Base-by-base conservation (phyloP, 2,888 invertebrate species). In the Macrosiphum euphorbiae region DNA sequence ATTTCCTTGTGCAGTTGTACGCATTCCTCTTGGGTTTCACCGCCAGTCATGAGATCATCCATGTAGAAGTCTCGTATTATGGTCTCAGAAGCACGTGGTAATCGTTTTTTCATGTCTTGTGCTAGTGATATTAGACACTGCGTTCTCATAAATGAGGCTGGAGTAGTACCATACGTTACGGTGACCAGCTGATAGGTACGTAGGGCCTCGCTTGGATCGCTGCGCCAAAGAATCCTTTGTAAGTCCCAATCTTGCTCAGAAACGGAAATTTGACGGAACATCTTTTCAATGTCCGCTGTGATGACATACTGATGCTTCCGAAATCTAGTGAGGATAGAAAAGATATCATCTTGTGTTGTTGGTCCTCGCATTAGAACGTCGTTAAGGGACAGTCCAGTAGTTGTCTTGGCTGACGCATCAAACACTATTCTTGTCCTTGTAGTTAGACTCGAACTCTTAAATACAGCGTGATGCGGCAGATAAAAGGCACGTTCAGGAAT, bases 341-440 rank as follows among this genome's bases (percentile, higher is more conserved):
- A 86, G 26, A 94, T 41, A 24, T 94, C 94, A 11, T 94, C 61
- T 92, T 94, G 94, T 50, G 94, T 86, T 4, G 87, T 92, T n/a
- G 94, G 94, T 20, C 95, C 95, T 35, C 89, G 78, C 24, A 86
- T 58, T 41, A 91, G 78, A 47, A 94, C 89, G 61, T 95, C 92
- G 85, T 95, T 94, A 20, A 94, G 50, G 28, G 94, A 94, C 0
- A 95, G 24, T 0, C 95, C 95, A 0, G 94, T 50, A 16, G 47
- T 28, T 26, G 8, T 5, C 47, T 50, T 87, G 0, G 50, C 47
- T 11, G 87, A 87, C 47, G 13, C 87, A 20, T 87, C 87, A 87
- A 87, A 87, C 13, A 87, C 87, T 5, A 87, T n/a, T 41, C 87
- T 87, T 3, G n/a, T 13, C 20, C 50, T 87, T 11, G 87, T 50